Conservation (phyloP, 2,113 vertebrate species). For the Leptobrachium ailaonicum region DNA sequence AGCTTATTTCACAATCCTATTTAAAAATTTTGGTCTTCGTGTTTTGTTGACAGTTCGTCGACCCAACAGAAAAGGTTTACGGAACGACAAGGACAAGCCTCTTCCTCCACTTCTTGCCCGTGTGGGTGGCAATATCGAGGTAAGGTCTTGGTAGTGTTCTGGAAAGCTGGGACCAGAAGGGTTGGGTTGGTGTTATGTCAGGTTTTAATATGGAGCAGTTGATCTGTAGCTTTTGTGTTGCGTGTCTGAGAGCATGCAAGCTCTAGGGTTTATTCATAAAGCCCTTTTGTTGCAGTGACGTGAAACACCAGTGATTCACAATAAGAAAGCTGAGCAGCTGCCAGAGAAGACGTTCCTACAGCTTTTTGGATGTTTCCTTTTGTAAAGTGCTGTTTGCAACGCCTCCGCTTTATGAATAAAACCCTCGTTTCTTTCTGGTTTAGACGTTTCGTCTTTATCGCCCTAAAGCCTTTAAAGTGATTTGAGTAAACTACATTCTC, state of each 20-base stretch:
- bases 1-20: background rate
- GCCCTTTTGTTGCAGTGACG: too few species aligned
- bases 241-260: too few species aligned
- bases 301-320: too few species aligned
- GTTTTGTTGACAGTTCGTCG: slow-evolving; percentile 77
- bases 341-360: too few species aligned
- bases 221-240: too few species aligned
- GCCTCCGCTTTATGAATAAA: too few species aligned
- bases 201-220: background rate
- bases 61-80: slow-evolving; percentile 90
- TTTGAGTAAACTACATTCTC: background rate
- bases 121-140: slow-evolving; percentile 97
- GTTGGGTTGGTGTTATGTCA: background rate
- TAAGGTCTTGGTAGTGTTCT: slow-evolving; percentile 49
- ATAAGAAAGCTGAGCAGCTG: too few species aligned
- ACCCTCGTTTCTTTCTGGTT: too few species aligned
- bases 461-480: too few species aligned
- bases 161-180: background rate
- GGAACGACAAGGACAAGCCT: slow-evolving; percentile 96
- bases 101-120: slow-evolving; percentile 91
- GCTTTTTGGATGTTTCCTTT: too few species aligned
- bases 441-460: background rate
- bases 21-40: background rate
- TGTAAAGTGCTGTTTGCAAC: too few species aligned
- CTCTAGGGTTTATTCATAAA: too few species aligned